Conservation (phyloP, 2,888 invertebrate genomes). For the Cephonodes hylas region DNA sequence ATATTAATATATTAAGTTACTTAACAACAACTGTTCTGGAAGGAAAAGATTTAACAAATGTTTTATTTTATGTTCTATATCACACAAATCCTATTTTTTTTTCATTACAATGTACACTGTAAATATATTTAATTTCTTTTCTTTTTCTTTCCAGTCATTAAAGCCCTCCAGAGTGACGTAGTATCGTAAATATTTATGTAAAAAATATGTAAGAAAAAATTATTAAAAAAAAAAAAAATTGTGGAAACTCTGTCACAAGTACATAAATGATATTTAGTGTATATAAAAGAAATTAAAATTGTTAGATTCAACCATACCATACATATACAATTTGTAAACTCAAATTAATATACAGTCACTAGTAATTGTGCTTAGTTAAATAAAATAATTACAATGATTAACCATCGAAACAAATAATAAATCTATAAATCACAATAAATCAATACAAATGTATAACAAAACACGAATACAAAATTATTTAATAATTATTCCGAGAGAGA, state of each 20-base stretch:
- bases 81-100: background rate
- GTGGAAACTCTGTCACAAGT: background rate
- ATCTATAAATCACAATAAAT: conserved; percentile 3
- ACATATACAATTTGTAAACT: background rate
- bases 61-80: background rate
- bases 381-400: background rate
- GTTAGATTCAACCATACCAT: background rate
- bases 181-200: background rate
- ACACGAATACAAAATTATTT: conserved; percentile 1
- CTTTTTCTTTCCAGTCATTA: background rate
- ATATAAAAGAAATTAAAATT: background rate
- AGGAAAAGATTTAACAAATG: background rate
- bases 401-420: background rate
- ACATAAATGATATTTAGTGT: background rate
- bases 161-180: background rate
- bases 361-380: conserved; percentile 4
- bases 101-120: background rate
- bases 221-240: too few species aligned
- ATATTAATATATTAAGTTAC: background rate
- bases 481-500: background rate
- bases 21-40: background rate
- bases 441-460: conserved; percentile 7
- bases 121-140: background rate
- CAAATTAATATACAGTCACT: background rate
- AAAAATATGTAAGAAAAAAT: background rate